Conservation (phyloP, 2,888 invertebrate species). For the Drosophila mimetica region DNA sequence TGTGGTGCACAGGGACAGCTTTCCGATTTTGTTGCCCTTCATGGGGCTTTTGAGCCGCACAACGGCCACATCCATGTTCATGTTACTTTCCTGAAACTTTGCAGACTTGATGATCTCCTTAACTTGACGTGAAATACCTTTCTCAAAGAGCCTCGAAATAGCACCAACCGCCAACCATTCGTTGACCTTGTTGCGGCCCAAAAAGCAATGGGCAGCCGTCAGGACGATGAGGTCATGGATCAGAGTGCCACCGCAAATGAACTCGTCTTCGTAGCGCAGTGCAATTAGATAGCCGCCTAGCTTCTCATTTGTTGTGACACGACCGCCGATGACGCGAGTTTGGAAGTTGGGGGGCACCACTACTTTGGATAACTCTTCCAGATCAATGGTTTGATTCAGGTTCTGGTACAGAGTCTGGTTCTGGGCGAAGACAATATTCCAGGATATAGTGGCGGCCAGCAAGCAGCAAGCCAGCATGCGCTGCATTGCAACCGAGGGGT, state of each 20-base stretch:
- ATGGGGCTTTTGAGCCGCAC: slow-evolving; percentile 33
- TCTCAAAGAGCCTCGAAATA: slow-evolving; percentile 26
- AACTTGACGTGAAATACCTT: slow-evolving; percentile 5
- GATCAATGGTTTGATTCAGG: neutral
- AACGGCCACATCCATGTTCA: slow-evolving; percentile 67
- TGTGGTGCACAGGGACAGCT: slow-evolving; percentile 23
- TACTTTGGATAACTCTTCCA: slow-evolving; percentile 11
- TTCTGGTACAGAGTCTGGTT: neutral
- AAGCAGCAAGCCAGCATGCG: neutral
- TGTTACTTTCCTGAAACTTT: neutral
- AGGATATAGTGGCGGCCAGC: neutral
- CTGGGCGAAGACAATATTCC: neutral
- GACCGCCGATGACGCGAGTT: slow-evolving; percentile 59
- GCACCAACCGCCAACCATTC: slow-evolving; percentile 50
- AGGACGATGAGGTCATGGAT: slow-evolving; percentile 49
- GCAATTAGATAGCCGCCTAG: slow-evolving; percentile 65
- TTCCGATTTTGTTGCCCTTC: slow-evolving; percentile 18
- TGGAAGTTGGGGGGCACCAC: slow-evolving; percentile 10
- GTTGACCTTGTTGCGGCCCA: neutral
- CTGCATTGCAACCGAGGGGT: neutral
- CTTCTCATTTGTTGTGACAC: slow-evolving; percentile 44
- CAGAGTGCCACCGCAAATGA: slow-evolving; percentile 59
- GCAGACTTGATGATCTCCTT: slow-evolving; percentile 36
- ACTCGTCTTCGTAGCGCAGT: slow-evolving; percentile 32
- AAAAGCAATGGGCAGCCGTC: slow-evolving; percentile 62